phyloP scores from a whole-genome alignment of 1,140 invertebrate species.

The Saccostrea cuccullata region DNA sequence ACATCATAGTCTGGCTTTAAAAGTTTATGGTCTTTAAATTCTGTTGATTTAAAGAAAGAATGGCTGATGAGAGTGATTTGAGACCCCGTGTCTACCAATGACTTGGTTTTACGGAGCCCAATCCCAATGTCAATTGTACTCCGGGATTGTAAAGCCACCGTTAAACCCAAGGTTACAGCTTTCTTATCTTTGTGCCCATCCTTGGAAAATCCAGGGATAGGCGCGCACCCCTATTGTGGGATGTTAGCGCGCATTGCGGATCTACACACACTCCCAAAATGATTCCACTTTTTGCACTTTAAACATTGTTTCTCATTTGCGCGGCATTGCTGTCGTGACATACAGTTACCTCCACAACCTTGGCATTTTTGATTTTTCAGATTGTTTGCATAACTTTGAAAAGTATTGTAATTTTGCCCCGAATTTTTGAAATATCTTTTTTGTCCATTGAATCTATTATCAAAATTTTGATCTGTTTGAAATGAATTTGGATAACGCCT shows the following conservation, averaged over 20 bases:
- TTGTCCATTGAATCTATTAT: no score
- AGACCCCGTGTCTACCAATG: no score
- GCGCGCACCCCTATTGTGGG: slow-evolving; percentile 40
- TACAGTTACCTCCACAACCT: slow-evolving; percentile 16
- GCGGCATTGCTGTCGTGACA: not conserved
- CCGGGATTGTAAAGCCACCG: no score
- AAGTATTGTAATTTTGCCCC: not conserved
- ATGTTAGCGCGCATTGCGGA: not conserved
- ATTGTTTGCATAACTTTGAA: not conserved
- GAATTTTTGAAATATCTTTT: no score
- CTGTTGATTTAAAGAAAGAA: no score
- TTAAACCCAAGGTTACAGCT: not conserved
- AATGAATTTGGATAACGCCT: no score
- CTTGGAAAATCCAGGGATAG: slow-evolving; percentile 40
- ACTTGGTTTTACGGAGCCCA: no score
- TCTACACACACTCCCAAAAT: slow-evolving; percentile 15
- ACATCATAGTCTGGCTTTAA: no score
- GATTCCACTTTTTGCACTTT: not conserved
- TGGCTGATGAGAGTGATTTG: no score
- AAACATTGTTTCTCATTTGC: slow-evolving; percentile 13
- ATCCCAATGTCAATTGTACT: no score
- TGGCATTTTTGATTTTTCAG: not conserved
- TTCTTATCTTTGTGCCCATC: slow-evolving; percentile 45
- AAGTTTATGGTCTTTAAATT: no score
- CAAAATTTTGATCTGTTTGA: no score